A percentile compares a stretch with the other conserved stretches of the same genome.
Conservation (phyloP, 2,888 invertebrate species). For the Argynnis bischoffii region DNA sequence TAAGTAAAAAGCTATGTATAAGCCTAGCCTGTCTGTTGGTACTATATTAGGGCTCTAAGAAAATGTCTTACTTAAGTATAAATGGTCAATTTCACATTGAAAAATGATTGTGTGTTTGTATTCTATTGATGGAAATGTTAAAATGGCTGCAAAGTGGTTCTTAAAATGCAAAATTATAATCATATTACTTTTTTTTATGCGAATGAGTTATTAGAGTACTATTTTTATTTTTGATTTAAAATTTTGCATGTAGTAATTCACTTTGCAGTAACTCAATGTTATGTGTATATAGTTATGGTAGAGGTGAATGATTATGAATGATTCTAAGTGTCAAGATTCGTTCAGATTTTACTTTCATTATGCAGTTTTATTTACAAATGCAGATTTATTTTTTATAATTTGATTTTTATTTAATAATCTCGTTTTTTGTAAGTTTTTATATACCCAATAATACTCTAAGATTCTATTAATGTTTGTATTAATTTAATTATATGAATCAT, state of each 20-base stretch:
- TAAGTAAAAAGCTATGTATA: constrained; percentile 21
- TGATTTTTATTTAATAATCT: background rate
- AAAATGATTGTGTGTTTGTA: constrained; percentile 25
- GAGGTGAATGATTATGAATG: constrained; percentile 11
- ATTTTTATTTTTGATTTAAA: too few relatives aligned
- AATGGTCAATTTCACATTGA: constrained; percentile 31
- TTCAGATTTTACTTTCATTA: background rate
- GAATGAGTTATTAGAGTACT: background rate
- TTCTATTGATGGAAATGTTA: constrained; percentile 2
- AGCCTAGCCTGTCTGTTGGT: constrained; percentile 33
- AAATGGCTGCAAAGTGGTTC: background rate
- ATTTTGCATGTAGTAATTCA: background rate
- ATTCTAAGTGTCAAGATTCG: background rate
- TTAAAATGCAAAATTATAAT: background rate
- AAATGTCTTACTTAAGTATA: constrained; percentile 27
- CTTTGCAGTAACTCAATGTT: constrained; percentile 6
- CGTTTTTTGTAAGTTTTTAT: background rate
- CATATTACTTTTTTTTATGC: background rate
- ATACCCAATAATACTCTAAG: background rate
- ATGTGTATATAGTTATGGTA: constrained; percentile 12
- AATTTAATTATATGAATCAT: constrained; percentile 2
- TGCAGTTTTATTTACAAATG: background rate
- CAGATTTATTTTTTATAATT: background rate
- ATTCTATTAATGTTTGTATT: background rate
- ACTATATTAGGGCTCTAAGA: constrained; percentile 34